Base-by-base conservation (phyloP, 2,888 invertebrate species). In the Ectemnius continuus region DNA sequence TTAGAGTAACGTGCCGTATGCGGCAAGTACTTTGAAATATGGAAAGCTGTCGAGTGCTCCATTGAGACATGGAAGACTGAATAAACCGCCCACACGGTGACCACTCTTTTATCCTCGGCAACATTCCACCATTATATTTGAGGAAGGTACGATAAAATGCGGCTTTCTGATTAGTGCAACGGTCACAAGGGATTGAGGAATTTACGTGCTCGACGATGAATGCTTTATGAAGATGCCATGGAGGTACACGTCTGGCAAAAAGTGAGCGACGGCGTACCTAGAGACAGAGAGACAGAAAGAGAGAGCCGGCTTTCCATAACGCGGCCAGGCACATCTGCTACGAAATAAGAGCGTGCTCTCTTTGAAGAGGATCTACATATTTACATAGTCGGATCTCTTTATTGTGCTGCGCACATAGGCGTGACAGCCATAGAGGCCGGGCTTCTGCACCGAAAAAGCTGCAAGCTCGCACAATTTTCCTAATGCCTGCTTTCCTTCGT, bases 131-230 rank as follows among this genome's bases (percentile, higher is more conserved):
- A 36, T 36, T 36, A 11, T 11, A 36, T 36, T 36, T 6, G 3
- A 36, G 36, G 8, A 2, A 6, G 8, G 11, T 11, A 36, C 11
- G 36, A 36, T 36, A 36, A 36, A 65, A 70, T 47, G 11, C 36
- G n/a, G 48, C 14, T 36, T 6, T 36, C 67, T 28, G 61, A 75
- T 75, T 68, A 70, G 23, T 48, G 57, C 52, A 64, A 61, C 67
- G 63, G 66, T 74, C 59, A 48, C 71, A n/a, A 57, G 18, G 46
- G 46, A 74, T 72, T 26, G 36, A 8, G 48, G 60, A 45, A 62
- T 70, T 65, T 61, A 59, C 20, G 28, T 48, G 16, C 14, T 5
- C 46, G 8, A 4, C 46, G 45, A 52, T 56, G 70, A 73, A 73
- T 73, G 73, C 73, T 69, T 76, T 68, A 68, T 20, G 67, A 18